Base-by-base conservation (phyloP, 2,888 invertebrate species). In the Physocephala rufipes region DNA sequence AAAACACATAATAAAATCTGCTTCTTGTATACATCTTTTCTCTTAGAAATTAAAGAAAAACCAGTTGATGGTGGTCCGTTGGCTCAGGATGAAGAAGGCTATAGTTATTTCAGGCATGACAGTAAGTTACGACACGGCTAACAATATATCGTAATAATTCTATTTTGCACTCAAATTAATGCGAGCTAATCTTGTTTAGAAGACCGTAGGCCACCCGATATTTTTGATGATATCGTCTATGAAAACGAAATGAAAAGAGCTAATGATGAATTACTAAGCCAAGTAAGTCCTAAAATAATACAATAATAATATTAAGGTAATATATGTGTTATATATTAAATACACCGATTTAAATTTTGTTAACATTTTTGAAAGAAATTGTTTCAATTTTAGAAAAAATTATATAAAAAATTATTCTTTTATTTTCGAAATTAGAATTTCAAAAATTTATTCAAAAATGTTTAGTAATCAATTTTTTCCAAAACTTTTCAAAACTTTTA, bases 201-300 rank as follows among this genome's bases (percentile, higher is more conserved):
- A 24, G 24, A 58, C 26, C 58, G 28, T 28, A 2, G 68, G 51
- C 49, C 58, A 58, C 58, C 21, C 1, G 67, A 71, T 68, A 71
- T 77, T 47, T 78, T 79, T 61, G 76, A 78, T 61, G 77, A 78
- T 71, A 74, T 79, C 73, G 75, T 78, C 9, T 84, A 84, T 72
- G 83, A 85, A 75, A 80, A 83, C 67, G 83, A 86, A 73, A 77
- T 86, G 69, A 79, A 79, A 73, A 78, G 77, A 78, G 86, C 86
- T 55, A 83, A 85, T 74, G 82, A 84, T 71, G 82, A 85, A 77
- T 80, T 85, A 81, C 79, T 85, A 76, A 79, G 84, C 79, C 84
- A 86, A 80, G 86, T 86, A 75, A 82, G 81, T 77, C 2, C 5
- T 19, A 62, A 62, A n/a, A 19, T 2, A 12, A n/a, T 7, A 21